These are phyloP conservation scores for Drosophila fungiperda DNA, from an alignment of 2,888 invertebrate genomes.

Conservation along the genomic window DNA sequence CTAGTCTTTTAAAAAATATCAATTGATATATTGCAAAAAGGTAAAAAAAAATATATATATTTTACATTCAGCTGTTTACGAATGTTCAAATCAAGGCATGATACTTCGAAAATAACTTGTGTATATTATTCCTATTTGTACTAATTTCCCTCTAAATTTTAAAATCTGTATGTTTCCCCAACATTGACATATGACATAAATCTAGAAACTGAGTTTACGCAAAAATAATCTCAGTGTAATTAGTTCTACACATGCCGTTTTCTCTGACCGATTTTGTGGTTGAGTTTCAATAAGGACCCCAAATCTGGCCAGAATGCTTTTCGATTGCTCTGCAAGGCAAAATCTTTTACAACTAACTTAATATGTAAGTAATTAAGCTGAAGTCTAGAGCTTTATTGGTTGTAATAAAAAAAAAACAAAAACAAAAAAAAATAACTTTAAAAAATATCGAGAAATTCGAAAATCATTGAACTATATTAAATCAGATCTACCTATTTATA, in stretches of 20 bases:
- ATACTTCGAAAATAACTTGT: constrained; percentile 23
- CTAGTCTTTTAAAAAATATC: constrained; percentile 60
- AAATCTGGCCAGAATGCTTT: constrained; percentile 6
- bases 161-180: constrained; percentile 46
- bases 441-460: constrained; percentile 23
- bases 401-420: constrained; percentile 52
- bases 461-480: constrained; percentile 48
- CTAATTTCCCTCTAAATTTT: constrained; percentile 18
- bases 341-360: constrained; percentile 17
- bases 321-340: constrained; percentile 9
- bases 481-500: constrained; percentile 67
- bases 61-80: constrained; percentile 21
- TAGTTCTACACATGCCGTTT: constrained; percentile 6
- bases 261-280: constrained; percentile 6
- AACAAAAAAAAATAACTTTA: constrained; percentile 3
- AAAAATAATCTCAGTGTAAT: constrained; percentile 27
- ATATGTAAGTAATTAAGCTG: constrained; percentile 49
- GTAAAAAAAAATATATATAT: constrained; percentile 10
- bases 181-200: constrained; percentile 37
- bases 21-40: constrained; percentile 20
- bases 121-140: constrained; percentile 47
- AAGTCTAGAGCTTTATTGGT: constrained; percentile 67
- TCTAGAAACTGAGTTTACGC: constrained; percentile 41
- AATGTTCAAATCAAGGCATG: constrained; percentile 11
- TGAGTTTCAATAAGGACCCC: constrained; percentile 2